Evolutionary conservation across 2,797 vertebrate genomes (phyloP), one percentile per base, ranked within the genome.

Genomic region (Triplophysa yarkandensis): DNA sequence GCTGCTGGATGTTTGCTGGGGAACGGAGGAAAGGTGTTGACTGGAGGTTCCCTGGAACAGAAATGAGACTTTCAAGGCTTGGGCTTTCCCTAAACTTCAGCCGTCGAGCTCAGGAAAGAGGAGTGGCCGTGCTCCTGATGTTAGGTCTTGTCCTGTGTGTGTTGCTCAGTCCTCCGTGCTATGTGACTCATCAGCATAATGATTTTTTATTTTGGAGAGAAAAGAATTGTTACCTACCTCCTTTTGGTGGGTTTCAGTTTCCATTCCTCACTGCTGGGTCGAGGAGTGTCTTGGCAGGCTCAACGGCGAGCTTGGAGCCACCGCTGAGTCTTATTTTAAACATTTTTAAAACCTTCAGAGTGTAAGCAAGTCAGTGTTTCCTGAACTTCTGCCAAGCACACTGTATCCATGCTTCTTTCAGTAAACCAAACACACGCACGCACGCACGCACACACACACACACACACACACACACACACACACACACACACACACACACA

Each of bases 351-450:
- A 71, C 34, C 43, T 64, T 30, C 39, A 21, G 68, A 41, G 65
- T 74, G 39, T 62, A 23, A 78, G 65, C 55, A 65, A 84, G 75
- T 87, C 84, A 87, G 68, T 85, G 70, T 87, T 87, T 85, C 85
- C 85, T 84, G 76, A 83, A 44, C 13, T 19, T 48, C 39, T 83
- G 83, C 84, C 84, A 87, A 79, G 62, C 34, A 58, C 57, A 39
- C 23, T 61, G 6, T 34, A 30, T 71, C 62, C 68, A 54, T 44
- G 23, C 57, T 64, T 6, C 17, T n/a, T 68, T 50, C 11, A 58
- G 41, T 32, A 27, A 54, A 54, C 27, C 39, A 1, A 11, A 36
- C 39, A 34, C 41, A 43, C n/a, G n/a, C n/a, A n/a, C n/a, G n/a
- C n/a, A n/a, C n/a, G 11, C 34, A n/a, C n/a, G n/a, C 60, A 36